These are phyloP conservation scores for Collichthys lucidus DNA, from an alignment of 2,113 vertebrate species.

Conservation along the genomic window DNA sequence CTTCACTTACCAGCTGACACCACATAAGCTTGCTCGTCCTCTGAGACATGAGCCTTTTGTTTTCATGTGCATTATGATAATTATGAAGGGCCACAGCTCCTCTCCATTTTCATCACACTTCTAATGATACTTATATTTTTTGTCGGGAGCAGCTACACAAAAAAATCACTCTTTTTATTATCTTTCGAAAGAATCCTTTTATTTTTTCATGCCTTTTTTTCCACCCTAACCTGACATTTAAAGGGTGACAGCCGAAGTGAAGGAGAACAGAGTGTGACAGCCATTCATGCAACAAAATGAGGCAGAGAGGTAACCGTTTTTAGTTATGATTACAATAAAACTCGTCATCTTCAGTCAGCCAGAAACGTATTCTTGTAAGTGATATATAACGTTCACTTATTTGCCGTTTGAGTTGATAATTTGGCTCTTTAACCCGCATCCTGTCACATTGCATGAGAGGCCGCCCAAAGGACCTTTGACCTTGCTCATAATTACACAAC, in stretches of 20 bases:
- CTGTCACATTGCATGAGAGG: conserved; percentile 60
- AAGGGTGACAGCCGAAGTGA: conserved; percentile 68
- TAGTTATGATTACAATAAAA: conserved; percentile 39
- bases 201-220: conserved; percentile 23
- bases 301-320: conserved; percentile 47
- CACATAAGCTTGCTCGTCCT: conserved; percentile 79
- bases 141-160: conserved; percentile 34
- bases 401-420: conserved; percentile 44
- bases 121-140: conserved; percentile 70
- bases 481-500: conserved; percentile 77
- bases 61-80: conserved; percentile 82
- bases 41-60: conserved; percentile 79
- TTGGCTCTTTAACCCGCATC: conserved; percentile 59
- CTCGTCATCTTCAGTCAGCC: conserved; percentile 42
- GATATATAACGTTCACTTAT: conserved; percentile 51
- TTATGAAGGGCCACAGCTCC: conserved; percentile 77
- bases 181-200: conserved; percentile 31
- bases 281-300: conserved; percentile 63
- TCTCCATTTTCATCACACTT: conserved; percentile 71
- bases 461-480: conserved; percentile 76
- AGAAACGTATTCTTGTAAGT: conserved; percentile 46
- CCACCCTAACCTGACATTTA: conserved; percentile 72
- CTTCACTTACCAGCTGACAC: conserved; percentile 82
- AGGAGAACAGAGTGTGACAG: conserved; percentile 62
- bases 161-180: conserved; percentile 38